Base-by-base conservation (phyloP, 2,888 invertebrate species). In the Drosophila silvestris region DNA sequence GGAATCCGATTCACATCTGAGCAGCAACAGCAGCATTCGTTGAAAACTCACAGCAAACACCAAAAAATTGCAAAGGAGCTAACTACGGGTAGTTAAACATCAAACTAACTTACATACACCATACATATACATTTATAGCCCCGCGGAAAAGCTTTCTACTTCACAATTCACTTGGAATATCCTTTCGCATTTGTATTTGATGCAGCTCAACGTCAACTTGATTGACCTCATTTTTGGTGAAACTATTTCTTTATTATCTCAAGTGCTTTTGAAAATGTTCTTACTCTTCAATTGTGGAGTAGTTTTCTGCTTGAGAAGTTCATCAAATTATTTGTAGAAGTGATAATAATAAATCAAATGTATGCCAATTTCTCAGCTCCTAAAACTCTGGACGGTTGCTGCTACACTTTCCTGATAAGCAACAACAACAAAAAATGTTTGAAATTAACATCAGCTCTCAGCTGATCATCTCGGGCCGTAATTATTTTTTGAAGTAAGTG, bases 381-480 rank as follows among this genome's bases (percentile, higher is more conserved):
- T 67, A 60, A 22, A 79, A 37, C 58, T n/a, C 28, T 50, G 28
- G 47, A 28, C 35, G 47, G 22, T 54, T 53, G 53, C 47, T 63
- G 70, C 80, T 72, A 81, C 77, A 77, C 50, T 70, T 81, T 72
- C 41, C 77, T 77, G 81, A 79, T 81, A 67, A 81, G 77, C 65
- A 81, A 60, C 77, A 79, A 5, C 76, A 81, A 7, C 78, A 81
- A 74, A 75, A 89, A 83, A 61, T 73, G 50, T 26, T 54, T 28
- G 62, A 77, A 66, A 85, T 88, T 83, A 85, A 85, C 81, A 83
- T 81, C 79, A 81, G 74, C 88, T 85, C 58, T 64, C 81, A 79
- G 65, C 61, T 79, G 88, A 85, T 85, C 79, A 81, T 51, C 62
- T 72, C 77, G 70, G 63, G 81, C 75, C 89, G 86, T 76, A 84